Percentiles rank a stretch among this genome's conserved stretches.
Conservation (phyloP, 2,888 invertebrate species). For the Norana najaformis region DNA sequence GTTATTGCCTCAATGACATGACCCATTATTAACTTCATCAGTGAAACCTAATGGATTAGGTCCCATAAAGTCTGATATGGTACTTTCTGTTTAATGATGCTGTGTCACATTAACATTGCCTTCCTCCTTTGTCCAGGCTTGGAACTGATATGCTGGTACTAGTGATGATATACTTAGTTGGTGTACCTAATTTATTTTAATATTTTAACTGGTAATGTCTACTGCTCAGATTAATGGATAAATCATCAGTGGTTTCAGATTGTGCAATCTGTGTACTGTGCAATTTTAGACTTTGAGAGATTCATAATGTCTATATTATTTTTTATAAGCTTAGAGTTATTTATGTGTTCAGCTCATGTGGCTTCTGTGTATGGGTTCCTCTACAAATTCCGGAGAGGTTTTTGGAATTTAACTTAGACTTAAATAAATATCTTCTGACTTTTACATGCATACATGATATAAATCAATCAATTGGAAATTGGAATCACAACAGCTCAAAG, state of each 20-base stretch:
- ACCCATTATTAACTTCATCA: not conserved
- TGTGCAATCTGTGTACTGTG: not conserved
- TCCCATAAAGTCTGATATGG: not conserved
- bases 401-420: not conserved
- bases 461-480: conserved; percentile 6
- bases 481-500: not conserved
- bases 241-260: not conserved
- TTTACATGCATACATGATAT: not conserved
- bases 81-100: no score
- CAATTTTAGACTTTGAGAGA: not conserved
- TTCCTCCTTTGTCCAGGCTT: no score
- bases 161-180: not conserved
- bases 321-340: not conserved
- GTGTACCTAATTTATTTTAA: not conserved
- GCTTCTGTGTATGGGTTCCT: not conserved
- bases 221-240: not conserved
- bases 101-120: no score
- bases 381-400: not conserved
- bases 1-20: no score
- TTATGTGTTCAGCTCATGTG: not conserved
- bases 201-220: not conserved
- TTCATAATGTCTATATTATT: not conserved
- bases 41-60: not conserved
- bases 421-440: not conserved
- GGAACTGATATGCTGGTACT: not conserved